Evolutionary conservation across 2,113 vertebrate genomes (phyloP), one percentile per base, ranked within the genome.

Genomic region (Drymodes brunneopygia): DNA sequence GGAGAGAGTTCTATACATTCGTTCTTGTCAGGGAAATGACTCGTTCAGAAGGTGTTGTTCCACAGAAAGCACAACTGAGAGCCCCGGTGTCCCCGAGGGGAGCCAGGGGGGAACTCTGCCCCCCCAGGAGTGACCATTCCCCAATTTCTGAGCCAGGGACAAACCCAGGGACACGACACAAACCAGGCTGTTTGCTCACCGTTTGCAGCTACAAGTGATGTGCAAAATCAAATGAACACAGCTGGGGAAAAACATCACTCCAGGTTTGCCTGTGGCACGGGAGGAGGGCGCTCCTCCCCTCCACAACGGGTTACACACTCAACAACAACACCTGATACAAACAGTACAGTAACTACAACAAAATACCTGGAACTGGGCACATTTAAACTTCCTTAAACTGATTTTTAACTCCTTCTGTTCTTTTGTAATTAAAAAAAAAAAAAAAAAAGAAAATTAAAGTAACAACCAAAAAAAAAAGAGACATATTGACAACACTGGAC

Each of bases 1-100:
- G 97, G 96, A 95, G 97, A 97, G 69, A 94, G 90, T 95, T 97
- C 97, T 98, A 97, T 98, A 98, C 98, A 98, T 98, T 98, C 98
- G 97, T 97, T 97, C 96, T 98, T 97, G 98, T 98, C 98, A 98
- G 96, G 97, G 97, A 70, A 96, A 94, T 66, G 82, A 96, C 74
- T 97, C 92, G 94, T 94, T 98, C 77, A 72, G 90, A 97, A 88
- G n/a, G 79, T 15, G 93, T 45, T 92, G 96, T 79, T 97, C 92
- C 97, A 87, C 71, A 64, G 95, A 92, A 90, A 95, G 87, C 78
- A 85, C 94, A 72, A 71, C 25, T 14, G 62, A 88, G 96, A 42
- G 42, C 42, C 42, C 42, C 42, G 42, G 14, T 42, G 42, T 42
- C 42, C 42, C 42, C 42, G 15, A 38, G 38, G 92, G 81, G 80